phyloP scores from a whole-genome alignment of 2,797 vertebrate genomes.

The Muscicapa striata region DNA sequence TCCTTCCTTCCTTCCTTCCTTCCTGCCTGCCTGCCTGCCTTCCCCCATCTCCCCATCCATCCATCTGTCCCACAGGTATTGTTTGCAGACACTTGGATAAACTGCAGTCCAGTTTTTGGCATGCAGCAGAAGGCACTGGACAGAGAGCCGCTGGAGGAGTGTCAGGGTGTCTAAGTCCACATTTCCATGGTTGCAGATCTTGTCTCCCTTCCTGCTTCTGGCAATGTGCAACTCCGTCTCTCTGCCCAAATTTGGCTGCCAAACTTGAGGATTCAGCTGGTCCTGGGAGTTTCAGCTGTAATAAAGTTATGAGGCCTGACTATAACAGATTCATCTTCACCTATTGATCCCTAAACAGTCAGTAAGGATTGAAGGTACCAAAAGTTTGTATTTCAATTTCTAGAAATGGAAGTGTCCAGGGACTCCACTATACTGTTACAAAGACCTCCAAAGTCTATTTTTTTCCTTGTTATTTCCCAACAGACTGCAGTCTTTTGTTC shows the following conservation, averaged over 20 bases:
- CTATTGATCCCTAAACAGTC: background rate
- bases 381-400: background rate
- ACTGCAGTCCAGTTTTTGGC: background rate
- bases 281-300: background rate
- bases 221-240: background rate
- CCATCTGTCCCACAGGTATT: background rate
- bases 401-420: background rate
- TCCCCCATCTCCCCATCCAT: background rate
- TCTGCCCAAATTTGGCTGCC: background rate
- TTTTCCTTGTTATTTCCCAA: background rate
- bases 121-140: background rate
- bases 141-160: background rate
- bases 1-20: background rate
- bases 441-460: background rate
- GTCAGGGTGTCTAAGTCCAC: background rate
- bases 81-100: background rate
- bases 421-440: background rate
- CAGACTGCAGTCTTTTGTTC: constrained; percentile 40
- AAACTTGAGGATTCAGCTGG: background rate
- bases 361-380: background rate
- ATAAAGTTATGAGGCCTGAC: background rate
- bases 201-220: background rate
- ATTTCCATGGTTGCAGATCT: background rate
- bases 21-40: background rate
- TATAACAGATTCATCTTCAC: background rate